These are phyloP conservation scores for Oncorhynchus gorbuscha DNA, from an alignment of 2,113 vertebrate genomes.

Conservation along the genomic window DNA sequence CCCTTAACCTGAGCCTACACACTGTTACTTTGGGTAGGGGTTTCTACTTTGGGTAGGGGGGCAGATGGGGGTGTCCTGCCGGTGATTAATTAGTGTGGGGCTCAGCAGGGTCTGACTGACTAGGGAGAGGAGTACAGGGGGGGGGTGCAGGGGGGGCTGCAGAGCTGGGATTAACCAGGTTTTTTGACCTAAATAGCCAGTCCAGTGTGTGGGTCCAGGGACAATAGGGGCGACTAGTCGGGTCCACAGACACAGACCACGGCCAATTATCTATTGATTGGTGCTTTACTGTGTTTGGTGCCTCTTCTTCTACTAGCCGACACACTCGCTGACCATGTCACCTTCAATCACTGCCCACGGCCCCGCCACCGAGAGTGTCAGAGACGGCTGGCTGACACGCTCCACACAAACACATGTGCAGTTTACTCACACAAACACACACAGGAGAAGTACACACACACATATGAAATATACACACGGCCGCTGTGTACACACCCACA, in stretches of 20 bases:
- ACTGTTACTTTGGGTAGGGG: constrained; percentile 32
- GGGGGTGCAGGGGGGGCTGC: constrained; percentile 20
- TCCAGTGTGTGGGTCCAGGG: constrained; percentile 72
- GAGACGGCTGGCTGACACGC: not conserved
- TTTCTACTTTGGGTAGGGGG: not conserved
- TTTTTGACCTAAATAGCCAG: constrained; percentile 88
- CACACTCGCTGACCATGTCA: constrained; percentile 74
- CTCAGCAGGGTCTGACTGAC: constrained; percentile 62
- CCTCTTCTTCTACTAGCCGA: constrained; percentile 72
- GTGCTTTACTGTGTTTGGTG: constrained; percentile 78
- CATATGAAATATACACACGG: too few relatives aligned
- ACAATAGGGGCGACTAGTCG: constrained; percentile 82
- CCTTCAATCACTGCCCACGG: constrained; percentile 61
- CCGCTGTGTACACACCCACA: too few relatives aligned
- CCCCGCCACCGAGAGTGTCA: not conserved
- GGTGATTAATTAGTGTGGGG: constrained; percentile 83
- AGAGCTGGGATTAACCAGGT: constrained; percentile 69
- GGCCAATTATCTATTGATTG: constrained; percentile 90
- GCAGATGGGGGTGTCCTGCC: constrained; percentile 65
- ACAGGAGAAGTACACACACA: too few relatives aligned
- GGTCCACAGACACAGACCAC: constrained; percentile 73
- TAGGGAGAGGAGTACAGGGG: constrained; percentile 45
- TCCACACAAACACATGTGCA: not conserved
- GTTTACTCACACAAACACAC: too few relatives aligned
- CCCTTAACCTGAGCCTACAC: constrained; percentile 16